These are phyloP conservation scores for Leucophenga varia DNA, from an alignment of 1,140 invertebrate species.

Conservation along the genomic window DNA sequence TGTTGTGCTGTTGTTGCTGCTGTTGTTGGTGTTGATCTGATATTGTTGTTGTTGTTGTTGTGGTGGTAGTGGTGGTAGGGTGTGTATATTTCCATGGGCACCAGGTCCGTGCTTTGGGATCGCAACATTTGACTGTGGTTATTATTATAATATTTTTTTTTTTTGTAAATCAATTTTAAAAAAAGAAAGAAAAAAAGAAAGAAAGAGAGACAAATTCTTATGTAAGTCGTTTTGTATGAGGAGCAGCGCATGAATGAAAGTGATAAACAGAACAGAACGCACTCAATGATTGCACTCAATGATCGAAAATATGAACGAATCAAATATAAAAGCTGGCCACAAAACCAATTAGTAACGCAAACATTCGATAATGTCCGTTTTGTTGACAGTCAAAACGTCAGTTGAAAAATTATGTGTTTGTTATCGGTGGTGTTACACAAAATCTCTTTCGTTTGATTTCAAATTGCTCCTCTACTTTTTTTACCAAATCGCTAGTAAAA, in stretches of 20 bases:
- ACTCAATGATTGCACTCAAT: constrained; percentile 4
- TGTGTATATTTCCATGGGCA: constrained; percentile 34
- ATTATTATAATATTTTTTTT: too few relatives aligned
- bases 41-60: constrained; percentile 10
- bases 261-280: constrained; percentile 4
- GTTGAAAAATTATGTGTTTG: too few relatives aligned
- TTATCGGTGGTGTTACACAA: too few relatives aligned
- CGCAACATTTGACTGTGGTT: constrained; percentile 21
- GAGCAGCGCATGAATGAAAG: neutral
- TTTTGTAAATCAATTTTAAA: neutral
- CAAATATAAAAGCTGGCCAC: too few relatives aligned
- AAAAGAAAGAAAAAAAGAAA: neutral
- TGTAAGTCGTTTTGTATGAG: neutral
- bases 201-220: neutral
- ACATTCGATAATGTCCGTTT: too few relatives aligned
- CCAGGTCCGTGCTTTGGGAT: constrained; percentile 26
- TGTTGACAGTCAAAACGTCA: too few relatives aligned
- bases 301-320: neutral
- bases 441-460: too few relatives aligned
- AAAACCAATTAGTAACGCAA: too few relatives aligned
- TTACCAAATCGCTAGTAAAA: too few relatives aligned
- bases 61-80: constrained; percentile 21
- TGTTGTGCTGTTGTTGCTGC: constrained; percentile 2
- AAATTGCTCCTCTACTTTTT: too few relatives aligned
- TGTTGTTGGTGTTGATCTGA: constrained; percentile 8